Base-by-base conservation (phyloP, 2,888 invertebrate species). In the Nasonia oneida region DNA sequence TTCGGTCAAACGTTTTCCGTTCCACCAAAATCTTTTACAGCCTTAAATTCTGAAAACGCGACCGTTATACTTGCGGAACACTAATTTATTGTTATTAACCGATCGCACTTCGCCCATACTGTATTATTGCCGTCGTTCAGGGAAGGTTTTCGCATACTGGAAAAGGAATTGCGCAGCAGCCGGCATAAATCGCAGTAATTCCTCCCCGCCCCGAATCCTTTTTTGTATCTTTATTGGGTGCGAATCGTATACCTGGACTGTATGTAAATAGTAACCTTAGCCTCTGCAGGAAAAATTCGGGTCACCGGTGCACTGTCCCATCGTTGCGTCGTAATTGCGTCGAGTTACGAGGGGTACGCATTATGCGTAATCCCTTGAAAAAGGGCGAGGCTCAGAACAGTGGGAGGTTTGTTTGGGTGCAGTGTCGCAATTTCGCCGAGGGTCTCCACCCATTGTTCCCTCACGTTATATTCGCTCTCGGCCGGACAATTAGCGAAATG, bases 81-180 rank as follows among this genome's bases (percentile, higher is more conserved):
- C 61, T 84, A 81, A 85, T 82, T 85, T 85, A 85, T 85, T 70
- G 76, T 85, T 85, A 76, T 85, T 85, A 85, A 85, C 85, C 81
- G 64, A 81, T 81, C n/a, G 23, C 33, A 79, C 61, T 79, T 37
- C 33, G 23, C 33, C 79, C 61, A 74, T 29, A 29, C 4, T 57
- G 5, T 61, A 61, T 23, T 61, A 61, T 47, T 61, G n/a, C 6
- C 57, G 57, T 61, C 57, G 6, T 6, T 37, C 39, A 8, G 37
- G 23, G 42, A 47, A 70, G 77, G 39, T 33, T 75, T 50, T 67
- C 47, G 67, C 77, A 29, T 29, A 29, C 80, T 64, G 4, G 18
- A 61, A 23, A 8, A 23, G 57, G 57, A 85, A 85, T 29, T 29
- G 29, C 29, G 53, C 37, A 37, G 75, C 23, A 50, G 80, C 81